A percentile compares a stretch with the other conserved stretches of the same genome.
These are phyloP conservation scores for Oligia fasciuncula DNA, from an alignment of 2,888 invertebrate species.

Conservation along the genomic window DNA sequence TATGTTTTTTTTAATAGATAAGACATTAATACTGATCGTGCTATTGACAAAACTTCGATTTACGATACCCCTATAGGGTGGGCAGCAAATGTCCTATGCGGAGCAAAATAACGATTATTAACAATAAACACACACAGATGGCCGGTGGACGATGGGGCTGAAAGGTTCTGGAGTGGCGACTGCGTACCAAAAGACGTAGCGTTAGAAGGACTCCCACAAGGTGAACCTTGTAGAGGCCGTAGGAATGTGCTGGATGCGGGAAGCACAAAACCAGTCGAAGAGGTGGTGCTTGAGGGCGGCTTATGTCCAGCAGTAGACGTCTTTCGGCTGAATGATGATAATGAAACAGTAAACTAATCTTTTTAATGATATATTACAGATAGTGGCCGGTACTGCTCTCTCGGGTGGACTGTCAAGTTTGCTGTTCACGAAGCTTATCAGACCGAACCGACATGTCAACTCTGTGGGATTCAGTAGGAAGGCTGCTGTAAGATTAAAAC, in stretches of 20 bases:
- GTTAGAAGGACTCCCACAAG: too few relatives aligned
- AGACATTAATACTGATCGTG: too few relatives aligned
- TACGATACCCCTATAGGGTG: neutral
- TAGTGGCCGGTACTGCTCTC: conserved; percentile 86
- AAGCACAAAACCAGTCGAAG: neutral
- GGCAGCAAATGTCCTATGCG: neutral
- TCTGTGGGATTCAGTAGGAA: conserved; percentile 95
- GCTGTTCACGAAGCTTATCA: conserved; percentile 94
- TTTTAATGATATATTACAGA: conserved; percentile 73
- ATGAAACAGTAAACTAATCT: neutral
- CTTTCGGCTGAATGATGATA: too few relatives aligned
- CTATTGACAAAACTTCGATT: neutral
- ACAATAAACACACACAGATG: neutral
- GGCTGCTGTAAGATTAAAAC: conserved; percentile 83
- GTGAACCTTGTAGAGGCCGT: too few relatives aligned
- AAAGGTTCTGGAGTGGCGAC: neutral
- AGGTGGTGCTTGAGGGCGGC: neutral
- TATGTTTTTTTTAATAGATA: neutral
- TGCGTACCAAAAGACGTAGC: too few relatives aligned
- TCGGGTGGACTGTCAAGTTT: conserved; percentile 91
- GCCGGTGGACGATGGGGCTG: neutral
- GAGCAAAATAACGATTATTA: neutral
- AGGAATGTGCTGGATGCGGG: neutral
- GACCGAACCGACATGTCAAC: conserved; percentile 94
- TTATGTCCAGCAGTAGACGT: neutral